Conservation (phyloP, 2,797 vertebrate genomes). For the Aulostomus chinensis region DNA sequence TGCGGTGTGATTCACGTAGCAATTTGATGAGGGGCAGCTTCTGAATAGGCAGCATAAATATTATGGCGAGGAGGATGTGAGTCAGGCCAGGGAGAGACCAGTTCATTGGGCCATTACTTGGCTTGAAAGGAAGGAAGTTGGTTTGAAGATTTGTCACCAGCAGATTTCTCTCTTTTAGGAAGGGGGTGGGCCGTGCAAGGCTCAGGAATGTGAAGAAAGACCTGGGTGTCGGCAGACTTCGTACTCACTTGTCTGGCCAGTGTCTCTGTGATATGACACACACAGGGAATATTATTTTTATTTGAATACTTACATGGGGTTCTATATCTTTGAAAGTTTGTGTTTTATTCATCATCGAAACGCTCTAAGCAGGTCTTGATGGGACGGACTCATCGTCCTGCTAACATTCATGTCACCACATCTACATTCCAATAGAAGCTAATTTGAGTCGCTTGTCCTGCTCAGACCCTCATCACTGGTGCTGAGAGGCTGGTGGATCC, state of each 20-base stretch:
- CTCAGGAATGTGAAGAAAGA: constrained; percentile 64
- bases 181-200: constrained; percentile 35
- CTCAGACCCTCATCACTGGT: constrained; percentile 30
- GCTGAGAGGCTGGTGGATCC: constrained; percentile 20
- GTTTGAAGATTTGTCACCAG: constrained; percentile 73
- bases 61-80: constrained; percentile 71
- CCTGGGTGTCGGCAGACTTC: constrained; percentile 22
- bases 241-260: too few relatives aligned
- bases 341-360: too few relatives aligned
- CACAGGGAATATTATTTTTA: too few relatives aligned
- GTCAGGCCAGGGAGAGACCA: constrained; percentile 64
- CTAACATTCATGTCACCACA: neutral
- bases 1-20: constrained; percentile 51
- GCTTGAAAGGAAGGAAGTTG: constrained; percentile 73
- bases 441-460: constrained; percentile 15
- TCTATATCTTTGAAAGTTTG: neutral
- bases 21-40: constrained; percentile 32
- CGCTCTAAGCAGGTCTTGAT: too few relatives aligned
- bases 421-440: constrained; percentile 7
- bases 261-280: neutral
- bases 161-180: constrained; percentile 55
- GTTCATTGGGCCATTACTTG: constrained; percentile 55
- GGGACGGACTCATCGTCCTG: too few relatives aligned
- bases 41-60: constrained; percentile 72
- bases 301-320: too few relatives aligned